phyloP scores from a whole-genome alignment of 2,797 vertebrate species.

The Otus scops region DNA sequence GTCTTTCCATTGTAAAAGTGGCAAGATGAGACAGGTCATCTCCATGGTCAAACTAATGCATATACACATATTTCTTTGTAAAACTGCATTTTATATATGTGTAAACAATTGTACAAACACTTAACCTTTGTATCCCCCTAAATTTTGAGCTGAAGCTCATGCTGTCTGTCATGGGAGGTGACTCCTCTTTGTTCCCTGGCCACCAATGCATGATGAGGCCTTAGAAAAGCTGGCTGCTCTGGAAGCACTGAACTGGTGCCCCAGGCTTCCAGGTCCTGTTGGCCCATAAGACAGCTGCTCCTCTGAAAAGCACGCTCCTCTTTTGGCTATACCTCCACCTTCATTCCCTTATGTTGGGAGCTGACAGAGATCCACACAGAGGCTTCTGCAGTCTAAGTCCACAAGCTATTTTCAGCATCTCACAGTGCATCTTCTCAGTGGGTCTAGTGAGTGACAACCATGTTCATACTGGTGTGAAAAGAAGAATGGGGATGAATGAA shows the following conservation, averaged over 20 bases:
- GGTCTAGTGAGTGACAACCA: background rate
- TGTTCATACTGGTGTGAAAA: background rate
- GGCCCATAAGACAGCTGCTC: rapidly evolving
- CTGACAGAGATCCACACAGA: background rate
- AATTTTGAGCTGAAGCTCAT: background rate
- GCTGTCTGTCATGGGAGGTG: background rate
- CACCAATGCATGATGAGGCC: background rate
- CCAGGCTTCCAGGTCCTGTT: background rate
- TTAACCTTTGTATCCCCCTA: background rate
- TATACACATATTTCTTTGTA: background rate
- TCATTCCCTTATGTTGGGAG: background rate
- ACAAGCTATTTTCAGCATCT: background rate
- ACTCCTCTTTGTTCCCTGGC: background rate
- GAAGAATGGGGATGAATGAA: background rate
- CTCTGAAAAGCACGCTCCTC: background rate
- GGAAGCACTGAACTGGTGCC: background rate
- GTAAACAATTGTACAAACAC: background rate
- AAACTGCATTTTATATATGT: background rate
- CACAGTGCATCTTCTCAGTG: background rate
- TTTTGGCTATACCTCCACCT: background rate
- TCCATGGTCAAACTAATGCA: background rate
- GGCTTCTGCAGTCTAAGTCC: background rate
- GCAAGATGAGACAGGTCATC: background rate
- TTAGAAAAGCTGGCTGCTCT: background rate
- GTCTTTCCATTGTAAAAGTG: background rate